Evolutionary conservation across 2,797 vertebrate species (phyloP).

Genomic region (Coregonus suidteri): DNA sequence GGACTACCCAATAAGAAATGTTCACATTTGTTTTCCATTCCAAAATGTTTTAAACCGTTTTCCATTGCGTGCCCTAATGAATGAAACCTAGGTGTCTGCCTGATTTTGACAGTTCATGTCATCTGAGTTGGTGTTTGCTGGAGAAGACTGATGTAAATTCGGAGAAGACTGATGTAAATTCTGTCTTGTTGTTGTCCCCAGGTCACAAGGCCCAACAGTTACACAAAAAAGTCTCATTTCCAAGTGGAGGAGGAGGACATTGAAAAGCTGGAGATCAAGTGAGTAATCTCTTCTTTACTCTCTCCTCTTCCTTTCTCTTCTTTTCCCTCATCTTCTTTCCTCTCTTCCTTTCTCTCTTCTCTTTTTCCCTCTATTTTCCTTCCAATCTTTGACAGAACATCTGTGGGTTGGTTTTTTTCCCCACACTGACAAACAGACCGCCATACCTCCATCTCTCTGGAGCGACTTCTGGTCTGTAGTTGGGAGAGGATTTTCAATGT

Average conservation of each 20-base stretch:
- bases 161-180: not conserved
- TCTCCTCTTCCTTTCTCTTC: not conserved
- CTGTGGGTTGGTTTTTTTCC: not conserved
- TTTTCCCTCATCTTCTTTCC: not conserved
- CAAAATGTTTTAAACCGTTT: no score
- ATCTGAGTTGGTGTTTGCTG: not conserved
- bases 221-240: conserved; percentile 93
- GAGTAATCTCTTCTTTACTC: conserved; percentile 43
- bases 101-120: no score
- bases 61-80: no score
- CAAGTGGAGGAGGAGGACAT: conserved; percentile 98
- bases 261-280: conserved; percentile 98
- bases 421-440: no score
- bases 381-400: not conserved
- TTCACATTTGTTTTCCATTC: no score
- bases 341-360: no score
- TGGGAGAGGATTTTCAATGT: not conserved
- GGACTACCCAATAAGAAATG: no score
- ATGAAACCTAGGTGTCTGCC: no score
- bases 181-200: conserved; percentile 58
- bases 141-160: not conserved
- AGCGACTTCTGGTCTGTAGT: not conserved
- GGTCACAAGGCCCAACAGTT: conserved; percentile 95
- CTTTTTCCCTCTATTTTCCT: not conserved
- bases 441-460: not conserved